Conservation (phyloP, 2,888 invertebrate species). For the Cremastinae sp. region DNA sequence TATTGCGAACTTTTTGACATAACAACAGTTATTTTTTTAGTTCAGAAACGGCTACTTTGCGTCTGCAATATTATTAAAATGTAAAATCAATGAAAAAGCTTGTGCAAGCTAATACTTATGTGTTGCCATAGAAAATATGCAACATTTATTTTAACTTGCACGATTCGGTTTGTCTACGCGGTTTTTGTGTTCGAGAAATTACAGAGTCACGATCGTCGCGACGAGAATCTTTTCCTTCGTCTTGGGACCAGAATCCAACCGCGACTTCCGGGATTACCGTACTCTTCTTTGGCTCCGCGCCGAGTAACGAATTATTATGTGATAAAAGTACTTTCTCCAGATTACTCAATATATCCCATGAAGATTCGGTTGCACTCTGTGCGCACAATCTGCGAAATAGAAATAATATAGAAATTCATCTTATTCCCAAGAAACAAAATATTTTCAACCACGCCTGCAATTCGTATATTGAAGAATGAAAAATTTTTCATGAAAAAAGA, state of each 20-base stretch:
- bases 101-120: background rate
- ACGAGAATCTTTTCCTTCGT: slow-evolving; percentile 17
- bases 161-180: slow-evolving; percentile 4
- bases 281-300: slow-evolving; percentile 55
- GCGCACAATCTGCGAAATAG: background rate
- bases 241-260: slow-evolving; percentile 31
- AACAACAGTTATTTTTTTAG: too few relatives aligned
- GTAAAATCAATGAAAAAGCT: slow-evolving; percentile 4
- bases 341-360: slow-evolving; percentile 60
- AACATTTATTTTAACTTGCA: slow-evolving; percentile 16
- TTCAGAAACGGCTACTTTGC: too few relatives aligned
- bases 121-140: slow-evolving; percentile 1
- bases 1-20: slow-evolving; percentile 3
- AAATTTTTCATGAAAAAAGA: too few relatives aligned
- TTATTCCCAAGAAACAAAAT: background rate
- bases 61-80: slow-evolving; percentile 1
- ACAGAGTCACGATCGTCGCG: slow-evolving; percentile 47
- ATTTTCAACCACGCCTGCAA: too few relatives aligned
- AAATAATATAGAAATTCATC: background rate
- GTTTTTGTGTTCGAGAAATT: slow-evolving; percentile 20
- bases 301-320: slow-evolving; percentile 60
- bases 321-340: slow-evolving; percentile 63
- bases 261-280: slow-evolving; percentile 61
- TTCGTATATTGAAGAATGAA: too few relatives aligned
- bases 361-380: slow-evolving; percentile 47